These are phyloP conservation scores for Eonycteris spelaea DNA, from an alignment of 2,113 vertebrate genomes.

Conservation along the genomic window DNA sequence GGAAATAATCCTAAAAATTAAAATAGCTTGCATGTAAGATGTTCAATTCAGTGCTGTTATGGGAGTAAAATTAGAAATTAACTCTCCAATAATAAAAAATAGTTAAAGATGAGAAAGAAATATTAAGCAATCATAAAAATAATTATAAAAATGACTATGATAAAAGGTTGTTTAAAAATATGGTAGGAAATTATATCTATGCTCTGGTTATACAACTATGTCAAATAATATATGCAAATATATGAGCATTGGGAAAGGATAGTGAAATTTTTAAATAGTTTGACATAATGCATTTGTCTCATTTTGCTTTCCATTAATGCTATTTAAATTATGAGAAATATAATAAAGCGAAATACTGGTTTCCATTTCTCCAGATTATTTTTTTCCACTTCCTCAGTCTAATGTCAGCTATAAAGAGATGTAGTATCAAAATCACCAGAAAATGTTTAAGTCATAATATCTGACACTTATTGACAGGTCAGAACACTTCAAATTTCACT, in stretches of 20 bases:
- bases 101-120: slow-evolving; percentile 10
- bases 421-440: neutral
- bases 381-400: neutral
- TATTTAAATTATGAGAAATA: slow-evolving; percentile 20
- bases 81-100: neutral
- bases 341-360: neutral
- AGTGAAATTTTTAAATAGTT: slow-evolving; percentile 9
- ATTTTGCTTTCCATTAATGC: neutral
- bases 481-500: slow-evolving; percentile 28
- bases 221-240: neutral
- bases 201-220: neutral
- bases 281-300: neutral
- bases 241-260: neutral
- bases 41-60: neutral
- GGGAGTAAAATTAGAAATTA: slow-evolving; percentile 47
- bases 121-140: slow-evolving; percentile 28
- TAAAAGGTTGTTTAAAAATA: slow-evolving; percentile 28
- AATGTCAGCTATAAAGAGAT: neutral
- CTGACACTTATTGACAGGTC: neutral
- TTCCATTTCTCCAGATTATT: slow-evolving; percentile 27
- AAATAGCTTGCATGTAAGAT: neutral
- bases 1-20: slow-evolving; percentile 8
- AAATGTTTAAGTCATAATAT: neutral
- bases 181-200: neutral
- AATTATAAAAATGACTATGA: slow-evolving; percentile 34